Percentiles rank a stretch among this genome's conserved stretches.
Conservation (phyloP, 2,797 vertebrate genomes). For the Huso huso region DNA sequence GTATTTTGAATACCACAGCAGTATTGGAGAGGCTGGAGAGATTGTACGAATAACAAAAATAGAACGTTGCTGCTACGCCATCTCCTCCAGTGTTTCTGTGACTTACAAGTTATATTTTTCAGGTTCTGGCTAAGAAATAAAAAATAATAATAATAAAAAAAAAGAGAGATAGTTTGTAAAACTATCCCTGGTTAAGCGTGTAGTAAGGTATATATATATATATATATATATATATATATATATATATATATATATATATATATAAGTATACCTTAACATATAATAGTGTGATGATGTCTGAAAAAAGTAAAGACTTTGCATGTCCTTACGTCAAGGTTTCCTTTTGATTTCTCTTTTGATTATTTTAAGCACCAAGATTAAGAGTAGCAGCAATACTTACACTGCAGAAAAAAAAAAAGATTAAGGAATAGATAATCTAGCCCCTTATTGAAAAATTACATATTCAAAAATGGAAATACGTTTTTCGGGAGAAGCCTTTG, state of each 20-base stretch:
- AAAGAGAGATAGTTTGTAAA: slow-evolving; percentile 42
- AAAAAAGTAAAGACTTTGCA: slow-evolving; percentile 44
- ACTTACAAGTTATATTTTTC: slow-evolving; percentile 23
- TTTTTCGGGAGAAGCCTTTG: too few relatives aligned
- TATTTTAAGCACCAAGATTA: too few relatives aligned
- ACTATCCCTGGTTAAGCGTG: slow-evolving; percentile 41
- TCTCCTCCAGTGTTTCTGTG: slow-evolving; percentile 15
- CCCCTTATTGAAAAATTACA: too few relatives aligned
- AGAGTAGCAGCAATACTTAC: too few relatives aligned
- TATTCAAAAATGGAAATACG: too few relatives aligned
- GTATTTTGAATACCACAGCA: slow-evolving; percentile 65
- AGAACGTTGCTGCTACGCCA: slow-evolving; percentile 61
- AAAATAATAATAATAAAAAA: slow-evolving; percentile 33
- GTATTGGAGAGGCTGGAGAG: slow-evolving; percentile 62
- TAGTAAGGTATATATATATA: slow-evolving; percentile 28
- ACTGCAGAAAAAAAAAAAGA: too few relatives aligned
- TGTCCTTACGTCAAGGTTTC: slow-evolving; percentile 31
- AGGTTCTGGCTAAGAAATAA: slow-evolving; percentile 30
- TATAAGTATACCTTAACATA: not conserved
- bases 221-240: too few relatives aligned
- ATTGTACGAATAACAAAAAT: slow-evolving; percentile 41
- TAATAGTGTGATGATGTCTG: slow-evolving; percentile 18
- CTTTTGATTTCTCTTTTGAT: slow-evolving; percentile 8
- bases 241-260: too few relatives aligned
- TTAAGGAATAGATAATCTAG: too few relatives aligned